These are phyloP conservation scores for Antennarius maculatus DNA, from an alignment of 2,797 vertebrate genomes.

Conservation along the genomic window DNA sequence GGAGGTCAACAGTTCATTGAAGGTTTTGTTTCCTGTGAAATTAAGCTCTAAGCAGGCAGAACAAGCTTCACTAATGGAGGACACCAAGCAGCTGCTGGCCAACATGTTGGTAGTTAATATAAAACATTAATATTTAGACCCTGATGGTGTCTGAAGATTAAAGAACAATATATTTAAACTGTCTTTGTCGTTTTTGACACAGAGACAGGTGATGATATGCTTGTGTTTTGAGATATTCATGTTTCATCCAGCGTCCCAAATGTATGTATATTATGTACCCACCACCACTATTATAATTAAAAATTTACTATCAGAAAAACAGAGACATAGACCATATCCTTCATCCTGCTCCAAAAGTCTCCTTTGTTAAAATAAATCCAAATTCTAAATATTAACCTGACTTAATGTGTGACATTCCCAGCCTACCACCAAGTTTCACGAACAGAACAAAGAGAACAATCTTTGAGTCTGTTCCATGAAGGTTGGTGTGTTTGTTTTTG, in stretches of 20 bases:
- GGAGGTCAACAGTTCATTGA: constrained; percentile 33
- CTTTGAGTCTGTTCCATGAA: too few relatives aligned
- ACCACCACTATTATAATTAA: constrained; percentile 33
- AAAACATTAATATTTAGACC: not conserved
- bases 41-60: constrained; percentile 2
- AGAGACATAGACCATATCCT: not conserved
- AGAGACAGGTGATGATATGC: too few relatives aligned
- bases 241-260: constrained; percentile 8
- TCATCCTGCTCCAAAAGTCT: too few relatives aligned
- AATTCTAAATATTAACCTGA: too few relatives aligned
- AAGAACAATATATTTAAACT: not conserved
- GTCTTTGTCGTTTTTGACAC: too few relatives aligned
- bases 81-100: not conserved
- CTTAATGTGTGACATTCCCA: too few relatives aligned
- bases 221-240: not conserved
- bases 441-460: too few relatives aligned
- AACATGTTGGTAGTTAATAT: not conserved
- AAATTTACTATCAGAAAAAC: constrained; percentile 19
- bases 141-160: not conserved
- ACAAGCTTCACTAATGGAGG: not conserved
- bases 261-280: constrained; percentile 14
- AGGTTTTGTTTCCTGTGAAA: constrained; percentile 5
- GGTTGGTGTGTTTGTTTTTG: too few relatives aligned
- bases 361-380: too few relatives aligned
- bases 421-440: too few relatives aligned